Percentiles rank a stretch among this genome's conserved stretches.
These are phyloP conservation scores for Nothoprocta perdicaria DNA, from an alignment of 2,113 vertebrate genomes.

Conservation along the genomic window DNA sequence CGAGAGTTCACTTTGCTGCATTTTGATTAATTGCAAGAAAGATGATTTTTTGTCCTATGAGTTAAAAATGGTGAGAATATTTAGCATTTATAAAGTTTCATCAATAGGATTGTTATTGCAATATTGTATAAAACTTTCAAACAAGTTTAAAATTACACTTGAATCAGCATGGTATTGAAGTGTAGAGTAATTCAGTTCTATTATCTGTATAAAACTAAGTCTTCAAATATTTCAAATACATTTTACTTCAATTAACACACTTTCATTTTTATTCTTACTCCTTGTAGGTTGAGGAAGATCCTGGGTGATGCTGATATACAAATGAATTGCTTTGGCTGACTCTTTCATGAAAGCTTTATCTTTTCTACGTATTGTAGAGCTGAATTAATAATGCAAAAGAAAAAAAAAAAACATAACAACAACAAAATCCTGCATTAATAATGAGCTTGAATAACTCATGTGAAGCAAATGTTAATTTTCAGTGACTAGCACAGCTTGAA, in stretches of 20 bases:
- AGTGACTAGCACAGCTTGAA: neutral
- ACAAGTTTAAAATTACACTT: neutral
- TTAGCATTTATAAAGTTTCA: neutral
- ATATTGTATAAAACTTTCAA: neutral
- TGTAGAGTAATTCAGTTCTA: neutral
- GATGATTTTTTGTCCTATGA: neutral
- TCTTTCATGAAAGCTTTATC: neutral
- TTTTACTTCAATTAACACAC: neutral
- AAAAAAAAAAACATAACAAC: neutral
- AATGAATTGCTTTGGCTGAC: neutral
- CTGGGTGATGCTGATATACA: neutral
- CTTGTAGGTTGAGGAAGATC: slow-evolving; percentile 42
- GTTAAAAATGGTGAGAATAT: neutral
- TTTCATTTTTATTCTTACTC: slow-evolving; percentile 12
- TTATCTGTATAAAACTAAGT: neutral
- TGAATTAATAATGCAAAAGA: neutral
- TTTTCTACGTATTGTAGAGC: neutral
- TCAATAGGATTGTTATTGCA: neutral
- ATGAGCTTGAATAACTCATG: neutral
- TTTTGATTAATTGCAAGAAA: neutral
- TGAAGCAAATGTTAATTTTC: neutral
- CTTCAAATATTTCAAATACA: neutral
- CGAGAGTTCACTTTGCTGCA: neutral
- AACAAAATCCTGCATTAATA: neutral
- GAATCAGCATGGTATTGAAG: neutral